Percentiles rank a stretch among this genome's conserved stretches.
These are phyloP conservation scores for Cristatella mucedo DNA, from an alignment of 2,888 invertebrate genomes.

Conservation along the genomic window DNA sequence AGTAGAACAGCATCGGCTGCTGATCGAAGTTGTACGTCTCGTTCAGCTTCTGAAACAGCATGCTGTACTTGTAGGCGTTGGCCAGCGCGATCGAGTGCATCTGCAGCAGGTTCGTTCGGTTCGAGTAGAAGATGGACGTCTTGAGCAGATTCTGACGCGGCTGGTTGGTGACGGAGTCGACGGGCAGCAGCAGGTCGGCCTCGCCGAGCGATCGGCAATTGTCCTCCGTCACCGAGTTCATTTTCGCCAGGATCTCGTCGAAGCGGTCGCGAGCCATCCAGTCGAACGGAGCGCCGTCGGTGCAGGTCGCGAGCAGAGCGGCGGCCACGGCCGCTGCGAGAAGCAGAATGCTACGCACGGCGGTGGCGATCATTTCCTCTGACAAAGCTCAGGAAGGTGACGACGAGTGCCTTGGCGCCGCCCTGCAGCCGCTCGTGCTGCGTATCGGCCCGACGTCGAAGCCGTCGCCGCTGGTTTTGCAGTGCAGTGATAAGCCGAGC, in stretches of 20 bases:
- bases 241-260: conserved; percentile 66
- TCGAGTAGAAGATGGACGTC: conserved; percentile 59
- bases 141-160: conserved; percentile 42
- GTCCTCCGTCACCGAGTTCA: conserved; percentile 64
- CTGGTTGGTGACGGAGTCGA: conserved; percentile 64
- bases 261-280: conserved; percentile 81
- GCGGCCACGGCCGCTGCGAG: background rate
- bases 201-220: conserved; percentile 78
- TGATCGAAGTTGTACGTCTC: conserved; percentile 49
- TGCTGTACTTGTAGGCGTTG: conserved; percentile 61
- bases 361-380: no score
- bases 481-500: no score
- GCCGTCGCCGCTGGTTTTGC: no score
- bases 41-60: conserved; percentile 25
- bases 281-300: conserved; percentile 42
- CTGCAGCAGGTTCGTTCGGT: conserved; percentile 77
- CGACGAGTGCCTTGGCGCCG: no score
- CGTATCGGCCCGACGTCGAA: no score
- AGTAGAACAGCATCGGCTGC: conserved; percentile 96
- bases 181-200: conserved; percentile 64
- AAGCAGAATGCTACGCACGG: no score
- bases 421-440: no score
- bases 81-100: conserved; percentile 91
- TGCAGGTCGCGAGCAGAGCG: background rate
- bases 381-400: no score